Conservation (phyloP, 2,888 invertebrate genomes). For the Epistrophella euchroma region DNA sequence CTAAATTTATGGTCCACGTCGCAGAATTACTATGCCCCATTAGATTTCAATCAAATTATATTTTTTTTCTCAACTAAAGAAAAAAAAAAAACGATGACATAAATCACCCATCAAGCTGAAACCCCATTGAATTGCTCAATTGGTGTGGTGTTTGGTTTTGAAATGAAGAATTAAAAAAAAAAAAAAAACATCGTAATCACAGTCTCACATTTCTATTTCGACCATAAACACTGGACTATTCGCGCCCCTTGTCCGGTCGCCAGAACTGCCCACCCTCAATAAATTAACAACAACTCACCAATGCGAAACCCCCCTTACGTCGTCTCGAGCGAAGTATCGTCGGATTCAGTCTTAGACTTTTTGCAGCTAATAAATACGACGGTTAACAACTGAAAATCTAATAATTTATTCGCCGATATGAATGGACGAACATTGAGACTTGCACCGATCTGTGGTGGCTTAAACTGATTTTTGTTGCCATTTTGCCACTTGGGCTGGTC, state of each 20-base stretch:
- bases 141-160: constrained; percentile 50
- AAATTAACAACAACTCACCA: constrained; percentile 72
- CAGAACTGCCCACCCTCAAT: constrained; percentile 74
- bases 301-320: neutral
- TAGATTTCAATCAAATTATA: constrained; percentile 62
- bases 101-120: constrained; percentile 70
- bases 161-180: constrained; percentile 15
- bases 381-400: constrained; percentile 74
- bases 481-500: constrained; percentile 75
- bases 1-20: constrained; percentile 69
- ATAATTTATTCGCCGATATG: constrained; percentile 70
- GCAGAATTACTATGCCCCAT: constrained; percentile 45
- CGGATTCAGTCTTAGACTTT: constrained; percentile 11
- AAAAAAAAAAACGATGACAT: constrained; percentile 61
- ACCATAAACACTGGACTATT: constrained; percentile 32
- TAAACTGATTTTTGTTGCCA: constrained; percentile 75
- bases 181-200: constrained; percentile 29
- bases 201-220: constrained; percentile 46
- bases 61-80: neutral
- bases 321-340: neutral
- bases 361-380: constrained; percentile 71
- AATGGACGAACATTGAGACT: constrained; percentile 54
- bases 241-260: constrained; percentile 64
- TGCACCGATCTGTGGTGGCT: constrained; percentile 43
- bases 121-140: constrained; percentile 73